A percentile compares a stretch with the other conserved stretches of the same genome.
These are phyloP conservation scores for Ptilorrhoa leucosticta DNA, from an alignment of 2,113 vertebrate species.

Conservation along the genomic window DNA sequence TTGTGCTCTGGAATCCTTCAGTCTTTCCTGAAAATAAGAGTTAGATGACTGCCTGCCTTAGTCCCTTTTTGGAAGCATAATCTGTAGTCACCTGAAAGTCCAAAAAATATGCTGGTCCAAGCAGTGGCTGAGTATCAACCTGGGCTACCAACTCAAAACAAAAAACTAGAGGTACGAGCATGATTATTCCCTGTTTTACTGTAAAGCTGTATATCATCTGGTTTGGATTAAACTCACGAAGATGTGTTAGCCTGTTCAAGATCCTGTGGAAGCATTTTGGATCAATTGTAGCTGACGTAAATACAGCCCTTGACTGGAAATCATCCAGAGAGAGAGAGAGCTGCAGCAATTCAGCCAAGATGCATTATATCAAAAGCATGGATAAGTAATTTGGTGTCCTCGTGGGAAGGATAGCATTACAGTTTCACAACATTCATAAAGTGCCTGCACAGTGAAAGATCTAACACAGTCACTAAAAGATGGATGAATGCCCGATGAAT, in stretches of 20 bases:
- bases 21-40: not conserved
- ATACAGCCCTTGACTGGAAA: constrained; percentile 38
- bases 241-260: constrained; percentile 1
- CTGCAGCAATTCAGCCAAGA: constrained; percentile 8
- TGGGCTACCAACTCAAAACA: not conserved
- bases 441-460: not conserved
- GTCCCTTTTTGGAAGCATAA: not conserved
- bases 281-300: constrained; percentile 30
- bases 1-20: not conserved
- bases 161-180: not conserved
- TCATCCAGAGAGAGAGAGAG: not conserved
- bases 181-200: not conserved
- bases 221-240: not conserved
- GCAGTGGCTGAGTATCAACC: not conserved
- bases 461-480: not conserved
- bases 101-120: not conserved
- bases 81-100: not conserved
- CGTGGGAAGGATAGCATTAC: not conserved
- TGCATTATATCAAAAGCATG: not conserved
- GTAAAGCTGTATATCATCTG: not conserved
- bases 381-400: not conserved
- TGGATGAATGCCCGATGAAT: not conserved
- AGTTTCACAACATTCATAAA: not conserved
- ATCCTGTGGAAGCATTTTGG: constrained; percentile 43
- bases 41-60: not conserved